phyloP scores from a whole-genome alignment of 2,888 invertebrate genomes.

The Drosophila fungiperda region DNA sequence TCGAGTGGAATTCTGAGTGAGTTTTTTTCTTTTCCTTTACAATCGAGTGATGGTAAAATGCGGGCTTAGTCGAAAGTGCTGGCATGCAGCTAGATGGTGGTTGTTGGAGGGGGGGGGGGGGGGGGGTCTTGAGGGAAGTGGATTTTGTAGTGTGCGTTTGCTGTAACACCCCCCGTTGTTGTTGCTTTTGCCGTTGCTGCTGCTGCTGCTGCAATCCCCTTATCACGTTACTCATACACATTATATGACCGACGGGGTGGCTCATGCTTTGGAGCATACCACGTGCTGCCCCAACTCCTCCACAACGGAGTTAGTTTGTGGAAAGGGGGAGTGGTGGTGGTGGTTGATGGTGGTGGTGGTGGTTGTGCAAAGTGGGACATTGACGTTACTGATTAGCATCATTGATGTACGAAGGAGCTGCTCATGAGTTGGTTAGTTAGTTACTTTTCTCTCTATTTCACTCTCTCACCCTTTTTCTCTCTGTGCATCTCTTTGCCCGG shows the following conservation, averaged over 20 bases:
- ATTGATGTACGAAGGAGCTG: constrained; percentile 60
- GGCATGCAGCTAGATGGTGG: constrained; percentile 18
- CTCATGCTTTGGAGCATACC: constrained; percentile 63
- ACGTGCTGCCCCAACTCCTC: constrained; percentile 70
- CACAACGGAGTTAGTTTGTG: neutral
- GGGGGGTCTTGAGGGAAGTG: neutral
- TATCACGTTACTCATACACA: constrained; percentile 60
- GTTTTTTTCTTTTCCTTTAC: constrained; percentile 1
- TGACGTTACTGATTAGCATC: constrained; percentile 68
- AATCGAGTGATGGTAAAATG: constrained; percentile 32
- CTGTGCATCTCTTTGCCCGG: constrained; percentile 26
- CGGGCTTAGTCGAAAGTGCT: constrained; percentile 11
- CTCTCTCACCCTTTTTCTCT: neutral
- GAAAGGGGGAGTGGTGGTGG: neutral
- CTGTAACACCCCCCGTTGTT: constrained; percentile 26
- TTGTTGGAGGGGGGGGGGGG: too few relatives aligned
- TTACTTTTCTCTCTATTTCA: neutral
- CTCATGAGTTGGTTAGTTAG: constrained; percentile 29
- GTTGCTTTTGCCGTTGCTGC: neutral
- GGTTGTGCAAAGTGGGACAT: constrained; percentile 38
- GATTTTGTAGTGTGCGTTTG: neutral
- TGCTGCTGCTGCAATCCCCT: constrained; percentile 33
- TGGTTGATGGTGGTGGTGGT: neutral
- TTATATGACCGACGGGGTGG: constrained; percentile 63
- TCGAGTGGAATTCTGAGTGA: constrained; percentile 42